Base-by-base conservation (phyloP, 1,140 invertebrate species). In the Zaprionus davidi region DNA sequence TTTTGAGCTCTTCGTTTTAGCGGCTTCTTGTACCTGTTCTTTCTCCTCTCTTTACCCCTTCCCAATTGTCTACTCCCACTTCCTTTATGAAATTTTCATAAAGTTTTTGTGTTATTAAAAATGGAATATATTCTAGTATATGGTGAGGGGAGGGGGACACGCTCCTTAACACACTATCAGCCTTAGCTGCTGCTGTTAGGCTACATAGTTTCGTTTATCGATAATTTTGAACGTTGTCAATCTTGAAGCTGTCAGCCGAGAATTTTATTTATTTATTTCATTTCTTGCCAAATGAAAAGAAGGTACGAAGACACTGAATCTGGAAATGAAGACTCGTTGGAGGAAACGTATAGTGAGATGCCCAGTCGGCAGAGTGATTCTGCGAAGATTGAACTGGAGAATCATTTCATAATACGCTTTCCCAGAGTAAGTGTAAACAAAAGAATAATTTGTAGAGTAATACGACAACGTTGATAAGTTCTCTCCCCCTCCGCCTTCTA, bases 381-480 rank as follows among this genome's bases (percentile, higher is more conserved):
- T 0, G 3, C 20, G 9, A 51, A 24, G 4, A 24, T 51, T 51
- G 46, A 99, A 92, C 92, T 98, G 53, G 98, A 99, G 93, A 96
- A 96, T 80, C 97, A 98, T 92, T 97, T 98, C 93, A 95, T 98
- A 76, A 91, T 99, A 60, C 94, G 97, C 36, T 92, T 98, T 51
- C 97, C 97, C 13, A 93, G 94, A 76, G 96, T 96, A 93, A 90
- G 31, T 2, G 31, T 34, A 11, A 11, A 34, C 9, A 2, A 11
- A 3, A 9, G 2, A 34, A 9, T 11, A 34, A 34, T 31, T 31
- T 31, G 9, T 31, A 11, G 3, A 11, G 9, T 34, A 34, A 34
- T 34, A 34, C 22, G 22, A 22, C 9, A 31, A 31, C 9, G 1
- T 9, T 3, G 7, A 31, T 9, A 3, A 3, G 9, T 38, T 15